phyloP scores from a whole-genome alignment of 2,888 invertebrate species.

The Crocallis elinguaria region DNA sequence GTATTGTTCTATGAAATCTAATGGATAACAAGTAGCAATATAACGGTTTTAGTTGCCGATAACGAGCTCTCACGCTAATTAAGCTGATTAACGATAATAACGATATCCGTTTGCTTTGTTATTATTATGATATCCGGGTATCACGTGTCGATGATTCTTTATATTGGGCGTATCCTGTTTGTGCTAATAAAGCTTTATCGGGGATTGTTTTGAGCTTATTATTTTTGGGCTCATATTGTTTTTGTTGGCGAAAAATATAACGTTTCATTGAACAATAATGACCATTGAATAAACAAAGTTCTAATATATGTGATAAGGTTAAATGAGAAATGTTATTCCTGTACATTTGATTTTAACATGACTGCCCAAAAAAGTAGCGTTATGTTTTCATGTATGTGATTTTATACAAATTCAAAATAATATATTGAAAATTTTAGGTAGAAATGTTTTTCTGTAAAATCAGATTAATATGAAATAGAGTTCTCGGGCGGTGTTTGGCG shows the following conservation, averaged over 20 bases:
- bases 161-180: constrained; percentile 12
- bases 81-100: constrained; percentile 40
- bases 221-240: neutral
- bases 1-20: constrained; percentile 43
- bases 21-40: constrained; percentile 30
- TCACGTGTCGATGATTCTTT: constrained; percentile 41
- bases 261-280: neutral
- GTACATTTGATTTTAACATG: no score
- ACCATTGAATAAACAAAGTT: neutral
- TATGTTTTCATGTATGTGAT: neutral
- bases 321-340: no score
- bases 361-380: no score
- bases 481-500: constrained; percentile 59
- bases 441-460: constrained; percentile 46
- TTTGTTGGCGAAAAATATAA: neutral
- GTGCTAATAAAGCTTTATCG: neutral
- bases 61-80: constrained; percentile 39
- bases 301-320: no score
- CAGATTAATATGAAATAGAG: constrained; percentile 63
- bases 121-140: constrained; percentile 38
- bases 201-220: constrained; percentile 11
- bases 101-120: constrained; percentile 35
- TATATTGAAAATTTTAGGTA: no score
- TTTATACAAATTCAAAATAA: no score
- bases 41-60: constrained; percentile 22